A percentile compares a stretch with the other conserved stretches of the same genome.
Conservation (phyloP, 2,113 vertebrate genomes). For the Prunella himalayana region DNA sequence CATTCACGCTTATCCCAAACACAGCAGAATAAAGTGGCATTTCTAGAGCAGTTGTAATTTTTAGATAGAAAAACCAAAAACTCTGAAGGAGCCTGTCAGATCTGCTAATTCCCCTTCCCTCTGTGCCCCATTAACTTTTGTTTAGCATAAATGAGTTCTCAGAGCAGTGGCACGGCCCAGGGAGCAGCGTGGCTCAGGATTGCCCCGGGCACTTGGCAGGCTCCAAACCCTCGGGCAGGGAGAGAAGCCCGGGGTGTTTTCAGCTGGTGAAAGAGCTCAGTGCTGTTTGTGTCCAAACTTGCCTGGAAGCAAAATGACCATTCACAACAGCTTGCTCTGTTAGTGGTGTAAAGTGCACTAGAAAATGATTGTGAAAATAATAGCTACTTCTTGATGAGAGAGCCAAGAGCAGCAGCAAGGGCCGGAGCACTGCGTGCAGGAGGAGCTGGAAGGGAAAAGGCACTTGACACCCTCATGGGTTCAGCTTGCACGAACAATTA, state of each 20-base stretch:
- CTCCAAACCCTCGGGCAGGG: neutral
- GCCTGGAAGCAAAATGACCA: neutral
- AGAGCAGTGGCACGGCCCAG: neutral
- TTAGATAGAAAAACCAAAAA: neutral
- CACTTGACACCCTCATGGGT: neutral
- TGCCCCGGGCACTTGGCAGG: neutral
- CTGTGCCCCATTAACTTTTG: neutral
- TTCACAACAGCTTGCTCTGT: neutral
- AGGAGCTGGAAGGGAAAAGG: neutral
- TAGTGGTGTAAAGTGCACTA: neutral
- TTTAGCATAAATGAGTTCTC: neutral
- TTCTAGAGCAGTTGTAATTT: neutral
- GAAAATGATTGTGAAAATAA: conserved; percentile 27
- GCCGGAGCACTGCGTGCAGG: fast-evolving
- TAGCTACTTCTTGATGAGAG: neutral
- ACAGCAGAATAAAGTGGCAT: neutral
- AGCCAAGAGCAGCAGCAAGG: neutral
- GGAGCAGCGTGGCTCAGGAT: neutral
- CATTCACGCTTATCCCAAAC: neutral
- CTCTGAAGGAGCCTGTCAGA: neutral
- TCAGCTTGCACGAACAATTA: neutral
- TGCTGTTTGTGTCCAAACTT: neutral
- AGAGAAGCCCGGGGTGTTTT: neutral
- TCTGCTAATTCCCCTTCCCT: neutral
- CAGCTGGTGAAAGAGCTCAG: neutral